phyloP scores from a whole-genome alignment of 2,888 invertebrate genomes.

The Anticlea derivata region DNA sequence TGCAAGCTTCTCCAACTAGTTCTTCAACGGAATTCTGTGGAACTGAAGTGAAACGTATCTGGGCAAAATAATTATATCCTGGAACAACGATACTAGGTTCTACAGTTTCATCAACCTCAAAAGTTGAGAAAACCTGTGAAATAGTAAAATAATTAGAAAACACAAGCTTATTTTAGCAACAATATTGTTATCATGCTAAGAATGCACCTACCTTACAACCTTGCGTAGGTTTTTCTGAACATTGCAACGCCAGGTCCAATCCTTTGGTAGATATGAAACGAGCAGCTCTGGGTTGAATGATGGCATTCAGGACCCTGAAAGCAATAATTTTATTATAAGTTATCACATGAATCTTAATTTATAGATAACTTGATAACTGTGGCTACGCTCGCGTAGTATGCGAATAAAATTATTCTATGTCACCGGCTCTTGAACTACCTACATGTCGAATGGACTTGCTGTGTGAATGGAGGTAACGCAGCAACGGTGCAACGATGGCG shows the following conservation, averaged over 20 bases:
- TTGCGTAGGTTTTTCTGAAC: constrained; percentile 43
- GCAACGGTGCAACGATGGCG: no score
- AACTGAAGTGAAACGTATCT: constrained; percentile 50
- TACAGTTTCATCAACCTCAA: constrained; percentile 52
- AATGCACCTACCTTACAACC: constrained; percentile 59
- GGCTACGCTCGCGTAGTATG: no score
- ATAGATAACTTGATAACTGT: no score
- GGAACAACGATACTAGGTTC: constrained; percentile 45
- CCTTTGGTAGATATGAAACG: constrained; percentile 31
- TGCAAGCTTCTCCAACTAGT: constrained; percentile 44
- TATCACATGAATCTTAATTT: no score
- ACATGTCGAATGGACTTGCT: no score
- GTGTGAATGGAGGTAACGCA: no score
- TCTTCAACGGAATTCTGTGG: constrained; percentile 47
- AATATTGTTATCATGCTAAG: no score
- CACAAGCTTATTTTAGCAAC: no score
- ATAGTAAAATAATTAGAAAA: background rate
- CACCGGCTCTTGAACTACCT: no score
- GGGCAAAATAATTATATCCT: constrained; percentile 52
- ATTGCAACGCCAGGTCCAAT: constrained; percentile 55
- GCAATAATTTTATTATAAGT: no score
- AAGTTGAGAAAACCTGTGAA: constrained; percentile 57
- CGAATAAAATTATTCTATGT: no score
- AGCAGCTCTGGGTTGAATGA: constrained; percentile 6
- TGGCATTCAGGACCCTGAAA: constrained; percentile 8